A percentile compares a stretch with the other conserved stretches of the same genome.
Conservation (phyloP, 1,140 invertebrate species). For the Caenorhabditis briggsae region DNA sequence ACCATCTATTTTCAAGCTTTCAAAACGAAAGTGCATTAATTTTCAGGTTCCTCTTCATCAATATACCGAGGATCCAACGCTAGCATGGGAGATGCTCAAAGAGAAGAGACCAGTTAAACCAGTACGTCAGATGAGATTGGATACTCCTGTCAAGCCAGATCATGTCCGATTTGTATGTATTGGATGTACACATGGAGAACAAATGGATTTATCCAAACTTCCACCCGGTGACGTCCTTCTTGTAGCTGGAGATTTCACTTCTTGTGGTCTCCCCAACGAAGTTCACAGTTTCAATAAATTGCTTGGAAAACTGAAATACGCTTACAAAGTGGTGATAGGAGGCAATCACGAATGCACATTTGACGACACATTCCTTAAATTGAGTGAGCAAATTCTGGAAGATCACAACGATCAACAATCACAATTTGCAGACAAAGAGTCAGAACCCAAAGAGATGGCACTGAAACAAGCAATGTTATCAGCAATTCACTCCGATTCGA, state of each 20-base stretch:
- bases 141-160: slow-evolving; percentile 66
- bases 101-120: slow-evolving; percentile 68
- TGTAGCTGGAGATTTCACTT: slow-evolving; percentile 89
- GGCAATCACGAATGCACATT: slow-evolving; percentile 90
- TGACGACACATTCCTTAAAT: slow-evolving; percentile 79
- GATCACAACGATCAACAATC: not conserved
- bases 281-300: slow-evolving; percentile 86
- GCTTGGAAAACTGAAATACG: slow-evolving; percentile 86
- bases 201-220: slow-evolving; percentile 82
- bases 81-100: slow-evolving; percentile 70
- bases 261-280: slow-evolving; percentile 84
- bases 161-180: slow-evolving; percentile 85
- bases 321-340: slow-evolving; percentile 87
- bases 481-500: slow-evolving; percentile 60
- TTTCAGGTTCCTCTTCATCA: slow-evolving; percentile 67
- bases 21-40: not conserved
- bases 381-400: slow-evolving; percentile 53
- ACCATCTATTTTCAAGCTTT: not conserved
- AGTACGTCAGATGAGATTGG: slow-evolving; percentile 68
- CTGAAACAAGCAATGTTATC: slow-evolving; percentile 68
- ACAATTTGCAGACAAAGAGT: slow-evolving; percentile 55
- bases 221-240: slow-evolving; percentile 87
- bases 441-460: slow-evolving; percentile 68
- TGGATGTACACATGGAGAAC: slow-evolving; percentile 87
- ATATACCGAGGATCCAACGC: slow-evolving; percentile 68